Percentiles rank a stretch among this genome's conserved stretches.
These are phyloP conservation scores for Cynopterus sphinx DNA, from an alignment of 2,797 vertebrate genomes.

Conservation along the genomic window DNA sequence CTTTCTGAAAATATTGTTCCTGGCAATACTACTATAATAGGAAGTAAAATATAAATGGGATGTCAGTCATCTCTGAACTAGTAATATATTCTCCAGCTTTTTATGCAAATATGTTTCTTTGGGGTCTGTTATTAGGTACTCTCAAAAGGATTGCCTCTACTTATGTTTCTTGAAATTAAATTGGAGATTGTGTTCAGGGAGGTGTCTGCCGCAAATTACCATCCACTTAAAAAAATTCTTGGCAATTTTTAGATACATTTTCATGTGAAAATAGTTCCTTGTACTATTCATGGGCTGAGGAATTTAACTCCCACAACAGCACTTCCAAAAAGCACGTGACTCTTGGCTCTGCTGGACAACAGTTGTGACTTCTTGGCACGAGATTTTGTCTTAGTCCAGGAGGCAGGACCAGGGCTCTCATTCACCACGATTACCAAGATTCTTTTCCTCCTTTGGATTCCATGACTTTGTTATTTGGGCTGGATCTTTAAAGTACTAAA, in stretches of 20 bases:
- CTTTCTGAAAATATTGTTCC: slow-evolving; percentile 35
- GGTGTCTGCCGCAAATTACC: neutral
- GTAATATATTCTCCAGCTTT: slow-evolving; percentile 41
- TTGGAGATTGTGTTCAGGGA: neutral
- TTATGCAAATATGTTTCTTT: slow-evolving; percentile 42
- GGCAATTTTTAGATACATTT: neutral
- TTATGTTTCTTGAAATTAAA: slow-evolving; percentile 27
- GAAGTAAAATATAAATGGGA: slow-evolving; percentile 49
- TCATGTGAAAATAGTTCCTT: neutral
- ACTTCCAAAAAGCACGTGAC: neutral
- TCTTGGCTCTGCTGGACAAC: neutral
- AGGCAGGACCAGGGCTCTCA: neutral
- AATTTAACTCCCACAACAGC: neutral
- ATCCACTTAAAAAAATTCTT: neutral
- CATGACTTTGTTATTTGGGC: neutral
- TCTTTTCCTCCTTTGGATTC: neutral
- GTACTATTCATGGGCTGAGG: neutral
- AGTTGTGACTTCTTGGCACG: neutral
- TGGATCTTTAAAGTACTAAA: neutral
- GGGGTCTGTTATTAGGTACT: neutral
- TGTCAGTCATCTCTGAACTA: slow-evolving; percentile 48
- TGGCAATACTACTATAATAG: neutral
- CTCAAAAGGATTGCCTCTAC: slow-evolving; percentile 44
- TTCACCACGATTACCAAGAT: neutral
- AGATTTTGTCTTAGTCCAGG: neutral